Evolutionary conservation across 2,113 vertebrate genomes (phyloP), one percentile per base, ranked within the genome.

Genomic region (Eurystomus gularis): DNA sequence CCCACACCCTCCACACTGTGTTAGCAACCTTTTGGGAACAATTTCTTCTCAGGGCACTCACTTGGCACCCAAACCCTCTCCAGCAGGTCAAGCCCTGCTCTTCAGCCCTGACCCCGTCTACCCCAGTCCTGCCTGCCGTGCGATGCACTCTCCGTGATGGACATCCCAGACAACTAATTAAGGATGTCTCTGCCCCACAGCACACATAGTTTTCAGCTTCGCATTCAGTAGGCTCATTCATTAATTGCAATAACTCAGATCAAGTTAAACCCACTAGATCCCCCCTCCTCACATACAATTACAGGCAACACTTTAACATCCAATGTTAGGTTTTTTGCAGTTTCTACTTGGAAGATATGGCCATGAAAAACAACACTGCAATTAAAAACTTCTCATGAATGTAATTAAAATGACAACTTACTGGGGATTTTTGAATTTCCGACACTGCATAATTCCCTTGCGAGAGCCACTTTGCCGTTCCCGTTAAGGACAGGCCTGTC

Each of bases 401-500:
- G 13, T n/a, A 69, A 84, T 25, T 75, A 58, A 91, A 86, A 77
- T 54, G 11, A 84, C 61, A 77, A 82, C 98, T 97, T 98, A 99
- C 99, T 97, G 98, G 98, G 29, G 99, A 99, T 97, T 98, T 99
- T 40, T 98, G 98, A 76, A 99, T 98, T 95, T 99, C 98, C 0
- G 98, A 98, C 75, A 99, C 98, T 0, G 99, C 99, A 0, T 99
- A 99, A 96, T 99, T 99, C 84, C 99, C 99, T 92, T 99, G 99
- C 1, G 99, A 99, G 76, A 98, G 97, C 99, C 99, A 99, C 29
- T 98, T 98, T 23, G 98, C 97, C 7, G 98, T 97, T 55, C 98
- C 98, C 4, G 92, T 88, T 72, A 99, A 95, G 37, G 98, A 98
- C 29, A 99, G 97, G 29, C 99, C 99, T 7, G 99, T 99, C 96